phyloP scores from a whole-genome alignment of 2,797 vertebrate genomes.

The Semotilus atromaculatus region DNA sequence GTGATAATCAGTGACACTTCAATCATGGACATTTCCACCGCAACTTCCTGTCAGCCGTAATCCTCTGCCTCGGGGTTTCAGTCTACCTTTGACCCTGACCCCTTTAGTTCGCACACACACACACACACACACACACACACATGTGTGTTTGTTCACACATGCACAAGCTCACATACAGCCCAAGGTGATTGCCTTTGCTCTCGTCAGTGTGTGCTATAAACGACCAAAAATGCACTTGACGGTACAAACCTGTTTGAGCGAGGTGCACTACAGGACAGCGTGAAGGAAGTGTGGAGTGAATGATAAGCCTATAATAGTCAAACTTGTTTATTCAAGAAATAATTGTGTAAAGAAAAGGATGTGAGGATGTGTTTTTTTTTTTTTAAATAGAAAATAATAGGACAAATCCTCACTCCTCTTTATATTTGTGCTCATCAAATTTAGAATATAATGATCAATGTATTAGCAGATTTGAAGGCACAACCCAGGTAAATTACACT shows the following conservation, averaged over 20 bases:
- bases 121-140: too few relatives aligned
- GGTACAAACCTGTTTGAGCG: constrained; percentile 59
- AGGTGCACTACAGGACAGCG: constrained; percentile 60
- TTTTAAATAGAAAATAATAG: not conserved
- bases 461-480: not conserved
- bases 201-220: constrained; percentile 74
- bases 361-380: not conserved
- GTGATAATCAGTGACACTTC: constrained; percentile 37
- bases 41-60: constrained; percentile 45
- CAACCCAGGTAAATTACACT: not conserved
- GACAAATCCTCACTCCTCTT: not conserved
- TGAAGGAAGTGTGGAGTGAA: constrained; percentile 66
- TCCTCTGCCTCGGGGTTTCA: constrained; percentile 48
- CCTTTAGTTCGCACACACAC: constrained; percentile 8
- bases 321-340: constrained; percentile 58
- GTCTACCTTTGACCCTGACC: constrained; percentile 47
- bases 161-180: constrained; percentile 40
- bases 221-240: constrained; percentile 72
- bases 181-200: constrained; percentile 74
- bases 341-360: constrained; percentile 8
- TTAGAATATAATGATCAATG: not conserved
- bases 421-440: not conserved
- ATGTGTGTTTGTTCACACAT: constrained; percentile 2
- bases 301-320: constrained; percentile 67
- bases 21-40: constrained; percentile 22